A percentile compares a stretch with the other conserved stretches of the same genome.
phyloP scores from a whole-genome alignment of 1,140 invertebrate species.

The Tetragonula clypearis region DNA sequence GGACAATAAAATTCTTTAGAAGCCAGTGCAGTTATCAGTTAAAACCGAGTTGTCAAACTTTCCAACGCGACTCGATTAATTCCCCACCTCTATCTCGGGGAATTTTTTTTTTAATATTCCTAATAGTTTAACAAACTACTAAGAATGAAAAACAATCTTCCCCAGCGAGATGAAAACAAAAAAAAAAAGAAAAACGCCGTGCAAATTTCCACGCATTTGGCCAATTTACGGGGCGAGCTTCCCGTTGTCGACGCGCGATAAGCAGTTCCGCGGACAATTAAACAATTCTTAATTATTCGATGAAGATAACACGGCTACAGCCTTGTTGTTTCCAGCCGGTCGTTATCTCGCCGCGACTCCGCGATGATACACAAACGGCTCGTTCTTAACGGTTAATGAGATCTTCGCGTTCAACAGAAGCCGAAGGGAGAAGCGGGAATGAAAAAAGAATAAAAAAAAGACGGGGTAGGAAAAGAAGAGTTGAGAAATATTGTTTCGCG shows the following conservation, averaged over 20 bases:
- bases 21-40: too few species aligned
- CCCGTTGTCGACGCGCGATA: conserved; percentile 43
- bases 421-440: conserved; percentile 13
- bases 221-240: conserved; percentile 36
- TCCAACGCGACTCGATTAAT: too few species aligned
- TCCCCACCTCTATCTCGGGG: too few species aligned
- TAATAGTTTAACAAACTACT: neutral
- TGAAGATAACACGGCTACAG: conserved; percentile 53
- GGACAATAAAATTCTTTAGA: too few species aligned
- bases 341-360: conserved; percentile 35
- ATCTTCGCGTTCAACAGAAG: neutral
- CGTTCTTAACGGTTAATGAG: conserved; percentile 49
- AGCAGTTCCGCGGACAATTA: conserved; percentile 51
- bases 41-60: too few species aligned
- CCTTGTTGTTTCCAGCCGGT: conserved; percentile 24
- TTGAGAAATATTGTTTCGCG: conserved; percentile 35
- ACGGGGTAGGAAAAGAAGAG: neutral
- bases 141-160: neutral
- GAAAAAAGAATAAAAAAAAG: conserved; percentile 17
- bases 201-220: neutral
- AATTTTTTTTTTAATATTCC: neutral
- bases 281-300: conserved; percentile 66
- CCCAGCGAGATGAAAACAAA: neutral
- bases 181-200: neutral
- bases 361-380: conserved; percentile 34